Conservation (phyloP, 2,888 invertebrate species). For the Arenicola marina region DNA sequence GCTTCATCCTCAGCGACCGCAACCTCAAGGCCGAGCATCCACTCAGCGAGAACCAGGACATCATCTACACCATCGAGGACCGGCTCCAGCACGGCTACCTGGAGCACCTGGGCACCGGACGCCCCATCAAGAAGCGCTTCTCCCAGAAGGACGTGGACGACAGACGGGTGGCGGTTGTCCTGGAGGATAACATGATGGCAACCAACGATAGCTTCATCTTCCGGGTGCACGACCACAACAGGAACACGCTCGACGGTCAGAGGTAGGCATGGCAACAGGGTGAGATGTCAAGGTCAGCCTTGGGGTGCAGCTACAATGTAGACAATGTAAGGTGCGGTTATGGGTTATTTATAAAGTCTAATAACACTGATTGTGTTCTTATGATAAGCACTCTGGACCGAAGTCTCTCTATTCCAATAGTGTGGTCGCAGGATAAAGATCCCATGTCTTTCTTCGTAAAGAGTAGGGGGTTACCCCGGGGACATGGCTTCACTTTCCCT, state of each 20-base stretch:
- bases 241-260: slow-evolving; percentile 48
- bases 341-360: too few species aligned
- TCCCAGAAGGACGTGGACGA: slow-evolving; percentile 58
- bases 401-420: too few species aligned
- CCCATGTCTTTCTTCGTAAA: too few species aligned
- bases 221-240: slow-evolving; percentile 46
- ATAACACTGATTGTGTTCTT: too few species aligned
- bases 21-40: slow-evolving; percentile 51
- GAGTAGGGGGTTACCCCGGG: too few species aligned
- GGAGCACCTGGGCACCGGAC: slow-evolving; percentile 51
- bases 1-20: slow-evolving; percentile 46
- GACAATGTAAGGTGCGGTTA: too few species aligned
- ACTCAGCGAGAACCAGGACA: slow-evolving; percentile 40
- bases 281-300: neutral
- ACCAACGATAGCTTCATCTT: slow-evolving; percentile 56
- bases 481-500: too few species aligned
- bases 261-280: slow-evolving; percentile 38
- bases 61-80: slow-evolving; percentile 50
- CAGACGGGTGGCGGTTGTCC: slow-evolving; percentile 46
- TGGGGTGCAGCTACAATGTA: neutral
- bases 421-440: too few species aligned
- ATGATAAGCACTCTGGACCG: too few species aligned
- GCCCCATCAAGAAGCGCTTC: slow-evolving; percentile 47
- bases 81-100: slow-evolving; percentile 52
- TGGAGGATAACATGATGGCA: slow-evolving; percentile 41